A percentile compares a stretch with the other conserved stretches of the same genome.
Conservation (phyloP, 2,888 invertebrate genomes). For the Pristionchus maxplancki region DNA sequence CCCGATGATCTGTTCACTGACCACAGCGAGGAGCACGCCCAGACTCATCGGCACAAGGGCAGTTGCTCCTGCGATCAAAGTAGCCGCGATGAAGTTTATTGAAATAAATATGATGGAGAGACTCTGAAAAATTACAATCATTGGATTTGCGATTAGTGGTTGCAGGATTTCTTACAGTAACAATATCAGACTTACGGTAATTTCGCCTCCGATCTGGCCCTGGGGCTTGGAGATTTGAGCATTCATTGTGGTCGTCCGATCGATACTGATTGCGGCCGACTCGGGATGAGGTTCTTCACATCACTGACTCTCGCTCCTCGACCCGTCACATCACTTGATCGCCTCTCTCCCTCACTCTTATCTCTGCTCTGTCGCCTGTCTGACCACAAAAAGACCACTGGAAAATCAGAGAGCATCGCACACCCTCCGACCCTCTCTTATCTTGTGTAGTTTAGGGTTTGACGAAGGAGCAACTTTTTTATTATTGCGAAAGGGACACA, state of each 20-base stretch:
- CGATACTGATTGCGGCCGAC: not conserved
- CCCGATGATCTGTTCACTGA: too few relatives aligned
- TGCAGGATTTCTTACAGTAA: too few relatives aligned
- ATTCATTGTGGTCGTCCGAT: too few relatives aligned
- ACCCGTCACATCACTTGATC: not conserved
- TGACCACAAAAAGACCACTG: not conserved
- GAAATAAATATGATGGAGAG: not conserved
- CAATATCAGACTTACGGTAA: not conserved
- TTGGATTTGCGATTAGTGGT: too few relatives aligned
- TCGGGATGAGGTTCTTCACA: not conserved
- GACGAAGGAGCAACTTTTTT: not conserved
- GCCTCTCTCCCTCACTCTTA: not conserved
- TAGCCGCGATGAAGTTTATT: not conserved
- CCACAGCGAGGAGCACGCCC: not conserved
- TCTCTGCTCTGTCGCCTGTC: not conserved
- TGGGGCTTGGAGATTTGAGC: too few relatives aligned
- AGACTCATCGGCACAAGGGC: not conserved
- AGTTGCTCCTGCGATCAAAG: not conserved
- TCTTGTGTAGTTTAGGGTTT: slow-evolving; percentile 35
- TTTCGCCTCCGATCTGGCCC: not conserved
- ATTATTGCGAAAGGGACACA: not conserved
- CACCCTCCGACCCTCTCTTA: not conserved
- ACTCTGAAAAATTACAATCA: too few relatives aligned
- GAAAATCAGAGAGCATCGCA: not conserved
- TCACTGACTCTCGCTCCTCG: slow-evolving; percentile 7